phyloP scores from a whole-genome alignment of 2,888 invertebrate species.

The Onchidella celtica region DNA sequence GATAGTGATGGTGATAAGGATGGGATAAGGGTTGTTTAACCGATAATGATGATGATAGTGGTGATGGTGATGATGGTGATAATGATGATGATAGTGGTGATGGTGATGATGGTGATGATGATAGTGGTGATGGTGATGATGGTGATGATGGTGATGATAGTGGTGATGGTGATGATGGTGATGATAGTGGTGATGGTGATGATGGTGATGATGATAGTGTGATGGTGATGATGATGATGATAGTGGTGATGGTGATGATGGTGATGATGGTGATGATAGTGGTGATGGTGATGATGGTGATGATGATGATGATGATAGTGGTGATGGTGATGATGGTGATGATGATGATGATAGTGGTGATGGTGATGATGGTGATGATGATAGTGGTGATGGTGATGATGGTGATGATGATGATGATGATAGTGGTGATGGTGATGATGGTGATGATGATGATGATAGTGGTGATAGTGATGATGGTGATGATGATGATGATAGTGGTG shows the following conservation, averaged over 20 bases:
- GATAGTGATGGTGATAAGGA: too few relatives aligned
- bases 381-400: too few relatives aligned
- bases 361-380: too few relatives aligned
- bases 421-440: too few relatives aligned
- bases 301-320: not conserved
- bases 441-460: too few relatives aligned
- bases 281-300: slow-evolving; percentile 3
- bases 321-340: not conserved
- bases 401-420: too few relatives aligned
- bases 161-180: not conserved
- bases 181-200: not conserved
- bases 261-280: not conserved
- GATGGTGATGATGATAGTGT: not conserved
- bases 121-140: not conserved
- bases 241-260: not conserved
- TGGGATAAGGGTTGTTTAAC: not conserved
- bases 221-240: not conserved
- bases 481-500: too few relatives aligned
- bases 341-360: slow-evolving; percentile 4
- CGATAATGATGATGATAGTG: not conserved
- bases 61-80: not conserved
- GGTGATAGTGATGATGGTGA: too few relatives aligned
- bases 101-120: not conserved
- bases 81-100: not conserved
- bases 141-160: not conserved